Evolutionary conservation across 1,140 invertebrate genomes (phyloP).

Genomic region (Aphelenchoides avenae): DNA sequence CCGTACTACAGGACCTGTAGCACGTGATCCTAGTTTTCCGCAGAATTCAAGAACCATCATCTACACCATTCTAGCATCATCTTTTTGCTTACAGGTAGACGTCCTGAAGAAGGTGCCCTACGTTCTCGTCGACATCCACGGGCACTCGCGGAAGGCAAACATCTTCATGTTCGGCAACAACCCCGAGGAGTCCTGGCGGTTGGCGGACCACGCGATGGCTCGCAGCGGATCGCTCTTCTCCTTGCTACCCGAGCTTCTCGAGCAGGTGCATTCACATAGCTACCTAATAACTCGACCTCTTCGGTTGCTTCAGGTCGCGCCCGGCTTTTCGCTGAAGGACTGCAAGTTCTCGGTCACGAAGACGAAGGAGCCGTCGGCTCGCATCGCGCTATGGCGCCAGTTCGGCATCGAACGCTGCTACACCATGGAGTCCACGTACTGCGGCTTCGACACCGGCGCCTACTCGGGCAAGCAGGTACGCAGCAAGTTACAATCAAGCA

Average conservation of each 20-base stretch:
- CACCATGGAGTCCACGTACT: constrained; percentile 82
- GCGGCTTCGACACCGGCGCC: constrained; percentile 74
- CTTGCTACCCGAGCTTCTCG: too few relatives aligned
- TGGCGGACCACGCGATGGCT: constrained; percentile 59
- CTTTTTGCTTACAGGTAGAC: constrained; percentile 34
- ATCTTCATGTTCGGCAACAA: constrained; percentile 83
- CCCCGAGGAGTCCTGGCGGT: constrained; percentile 62
- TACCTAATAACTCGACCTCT: too few relatives aligned
- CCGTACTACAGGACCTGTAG: too few relatives aligned
- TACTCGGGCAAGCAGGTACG: constrained; percentile 66
- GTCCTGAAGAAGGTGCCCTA: constrained; percentile 65
- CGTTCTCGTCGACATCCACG: constrained; percentile 87
- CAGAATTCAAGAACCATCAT: too few relatives aligned
- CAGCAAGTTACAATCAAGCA: too few relatives aligned
- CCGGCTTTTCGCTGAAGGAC: constrained; percentile 70
- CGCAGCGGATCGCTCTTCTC: too few relatives aligned
- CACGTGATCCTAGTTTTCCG: too few relatives aligned
- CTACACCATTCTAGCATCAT: too few relatives aligned
- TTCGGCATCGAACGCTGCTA: constrained; percentile 72
- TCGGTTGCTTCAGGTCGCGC: constrained; percentile 67
- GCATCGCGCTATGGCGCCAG: constrained; percentile 79
- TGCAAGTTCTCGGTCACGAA: constrained; percentile 76
- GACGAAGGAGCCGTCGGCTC: constrained; percentile 75
- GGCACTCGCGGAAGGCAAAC: constrained; percentile 80
- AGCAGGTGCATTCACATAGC: too few relatives aligned